Percentiles rank a stretch among this genome's conserved stretches.
phyloP scores from a whole-genome alignment of 2,113 vertebrate species.

The Cnemophilus loriae region DNA sequence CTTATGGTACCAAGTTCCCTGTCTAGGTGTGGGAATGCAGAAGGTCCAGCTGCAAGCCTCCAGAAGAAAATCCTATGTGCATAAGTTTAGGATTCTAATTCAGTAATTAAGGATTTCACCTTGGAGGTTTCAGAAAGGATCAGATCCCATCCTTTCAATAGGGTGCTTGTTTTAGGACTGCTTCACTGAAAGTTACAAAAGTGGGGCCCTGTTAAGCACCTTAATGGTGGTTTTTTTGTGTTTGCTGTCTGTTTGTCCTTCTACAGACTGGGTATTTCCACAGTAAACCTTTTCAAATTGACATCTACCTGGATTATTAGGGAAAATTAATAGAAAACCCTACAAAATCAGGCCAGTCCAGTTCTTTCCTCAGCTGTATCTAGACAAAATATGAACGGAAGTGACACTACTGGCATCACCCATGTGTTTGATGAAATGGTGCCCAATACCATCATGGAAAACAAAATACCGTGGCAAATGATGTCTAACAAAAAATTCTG shows the following conservation, averaged over 20 bases:
- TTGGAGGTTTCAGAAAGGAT: neutral
- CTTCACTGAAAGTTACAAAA: neutral
- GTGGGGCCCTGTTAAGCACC: neutral
- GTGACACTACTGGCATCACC: neutral
- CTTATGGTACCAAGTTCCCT: neutral
- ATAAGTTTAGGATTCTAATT: accelerated
- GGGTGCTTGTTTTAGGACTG: neutral
- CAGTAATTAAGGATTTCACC: neutral
- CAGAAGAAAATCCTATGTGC: neutral
- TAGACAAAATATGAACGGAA: neutral
- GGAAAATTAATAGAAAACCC: neutral
- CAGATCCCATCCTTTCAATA: neutral
- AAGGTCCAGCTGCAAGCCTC: neutral
- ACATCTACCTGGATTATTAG: neutral
- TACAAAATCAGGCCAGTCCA: neutral
- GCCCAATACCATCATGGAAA: neutral
- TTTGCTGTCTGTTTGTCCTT: neutral
- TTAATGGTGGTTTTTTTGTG: neutral
- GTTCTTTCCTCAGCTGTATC: neutral
- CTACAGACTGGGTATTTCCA: neutral
- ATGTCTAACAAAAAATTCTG: neutral
- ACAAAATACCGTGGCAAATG: neutral
- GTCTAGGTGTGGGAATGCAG: neutral
- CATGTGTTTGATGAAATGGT: neutral
- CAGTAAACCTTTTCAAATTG: neutral